Conservation (phyloP, 2,797 vertebrate genomes). For the Eutrigla gurnardus region DNA sequence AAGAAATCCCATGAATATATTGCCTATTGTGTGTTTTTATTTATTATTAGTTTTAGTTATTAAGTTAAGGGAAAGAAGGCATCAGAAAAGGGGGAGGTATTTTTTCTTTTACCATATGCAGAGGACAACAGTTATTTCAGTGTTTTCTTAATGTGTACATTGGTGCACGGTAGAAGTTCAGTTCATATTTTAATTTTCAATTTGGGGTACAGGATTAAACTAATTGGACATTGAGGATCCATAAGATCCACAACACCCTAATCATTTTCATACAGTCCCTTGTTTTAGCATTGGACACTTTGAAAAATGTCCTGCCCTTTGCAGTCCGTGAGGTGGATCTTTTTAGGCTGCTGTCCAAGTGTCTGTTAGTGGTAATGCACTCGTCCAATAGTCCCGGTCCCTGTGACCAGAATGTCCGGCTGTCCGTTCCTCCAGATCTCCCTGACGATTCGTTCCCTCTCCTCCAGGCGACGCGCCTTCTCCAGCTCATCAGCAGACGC, state of each 20-base stretch:
- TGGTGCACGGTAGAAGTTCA: constrained; percentile 1
- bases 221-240: neutral
- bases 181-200: neutral
- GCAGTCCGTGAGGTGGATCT: constrained; percentile 15
- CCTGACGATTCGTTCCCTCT: constrained; percentile 90
- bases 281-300: neutral
- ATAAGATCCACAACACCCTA: neutral
- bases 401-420: constrained; percentile 89
- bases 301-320: too few relatives aligned
- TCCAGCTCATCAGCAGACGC: constrained; percentile 90
- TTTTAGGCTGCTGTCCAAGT: neutral
- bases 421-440: constrained; percentile 97
- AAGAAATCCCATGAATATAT: neutral
- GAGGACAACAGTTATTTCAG: neutral
- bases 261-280: neutral
- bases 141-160: neutral
- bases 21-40: neutral
- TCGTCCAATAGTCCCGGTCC: constrained; percentile 87
- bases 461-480: constrained; percentile 89
- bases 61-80: neutral
- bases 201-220: neutral
- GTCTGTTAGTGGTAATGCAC: constrained; percentile 78
- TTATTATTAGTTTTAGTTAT: neutral
- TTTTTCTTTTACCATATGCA: neutral
- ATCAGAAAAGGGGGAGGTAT: neutral